phyloP scores from a whole-genome alignment of 2,888 invertebrate species.

The Lissonota sp. region DNA sequence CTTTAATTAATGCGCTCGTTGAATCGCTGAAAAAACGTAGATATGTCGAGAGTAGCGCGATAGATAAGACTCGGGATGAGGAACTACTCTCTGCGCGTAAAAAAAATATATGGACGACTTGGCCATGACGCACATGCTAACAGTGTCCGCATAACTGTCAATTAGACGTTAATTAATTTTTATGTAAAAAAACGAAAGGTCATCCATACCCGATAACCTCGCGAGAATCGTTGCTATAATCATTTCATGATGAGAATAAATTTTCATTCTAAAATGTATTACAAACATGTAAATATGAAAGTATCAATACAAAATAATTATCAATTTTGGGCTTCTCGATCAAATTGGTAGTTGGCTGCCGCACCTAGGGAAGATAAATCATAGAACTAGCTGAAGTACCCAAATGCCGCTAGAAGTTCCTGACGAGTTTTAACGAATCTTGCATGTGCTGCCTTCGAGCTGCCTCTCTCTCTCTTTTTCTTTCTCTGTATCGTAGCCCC shows the following conservation, averaged over 20 bases:
- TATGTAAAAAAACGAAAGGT: constrained; percentile 58
- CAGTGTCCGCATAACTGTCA: constrained; percentile 44
- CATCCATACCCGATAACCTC: constrained; percentile 36
- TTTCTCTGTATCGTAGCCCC: constrained; percentile 38
- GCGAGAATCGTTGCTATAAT: constrained; percentile 29
- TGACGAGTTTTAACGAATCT: constrained; percentile 47
- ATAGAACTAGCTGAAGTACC: constrained; percentile 73
- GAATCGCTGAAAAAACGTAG: constrained; percentile 15
- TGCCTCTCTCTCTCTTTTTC: neutral
- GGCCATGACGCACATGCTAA: constrained; percentile 26
- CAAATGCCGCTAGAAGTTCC: constrained; percentile 5
- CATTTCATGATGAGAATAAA: neutral
- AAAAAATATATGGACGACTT: constrained; percentile 8
- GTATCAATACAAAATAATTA: neutral
- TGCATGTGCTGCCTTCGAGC: constrained; percentile 19
- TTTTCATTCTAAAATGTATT: too few relatives aligned
- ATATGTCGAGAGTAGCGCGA: constrained; percentile 26
- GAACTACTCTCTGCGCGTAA: neutral
- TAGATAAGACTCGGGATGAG: constrained; percentile 26
- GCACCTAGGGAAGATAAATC: constrained; percentile 55
- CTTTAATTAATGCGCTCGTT: constrained; percentile 22
- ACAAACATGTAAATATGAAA: too few relatives aligned
- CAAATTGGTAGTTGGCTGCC: neutral
- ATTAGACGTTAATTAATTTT: constrained; percentile 69
- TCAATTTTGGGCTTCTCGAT: constrained; percentile 8